These are phyloP conservation scores for Abrostola tripartita DNA, from an alignment of 2,888 invertebrate genomes.

Conservation along the genomic window DNA sequence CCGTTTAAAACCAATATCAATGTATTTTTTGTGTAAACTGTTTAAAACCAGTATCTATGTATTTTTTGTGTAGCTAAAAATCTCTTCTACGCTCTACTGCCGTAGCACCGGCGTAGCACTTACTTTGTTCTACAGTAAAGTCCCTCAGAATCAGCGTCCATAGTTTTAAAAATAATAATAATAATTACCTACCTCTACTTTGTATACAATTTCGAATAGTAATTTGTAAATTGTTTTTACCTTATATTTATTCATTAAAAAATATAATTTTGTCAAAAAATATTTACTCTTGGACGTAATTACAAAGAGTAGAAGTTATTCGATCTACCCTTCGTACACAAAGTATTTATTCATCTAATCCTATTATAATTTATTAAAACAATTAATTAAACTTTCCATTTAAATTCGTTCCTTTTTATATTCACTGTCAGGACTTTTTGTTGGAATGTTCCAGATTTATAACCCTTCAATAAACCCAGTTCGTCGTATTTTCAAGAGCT, in stretches of 20 bases:
- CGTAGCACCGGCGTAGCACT: constrained; percentile 1
- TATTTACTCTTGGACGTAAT: no score
- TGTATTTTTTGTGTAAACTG: no score
- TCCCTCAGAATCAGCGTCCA: background rate
- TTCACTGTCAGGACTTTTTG: constrained; percentile 24
- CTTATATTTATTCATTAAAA: no score
- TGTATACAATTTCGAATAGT: no score
- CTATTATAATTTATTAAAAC: constrained; percentile 36
- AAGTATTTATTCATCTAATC: constrained; percentile 5
- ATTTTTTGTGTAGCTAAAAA: background rate
- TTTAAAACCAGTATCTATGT: no score
- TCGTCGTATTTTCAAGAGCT: constrained; percentile 49
- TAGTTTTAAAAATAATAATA: background rate
- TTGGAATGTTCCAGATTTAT: constrained; percentile 46
- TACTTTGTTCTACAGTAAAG: background rate
- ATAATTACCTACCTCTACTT: no score
- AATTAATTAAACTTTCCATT: constrained; percentile 22
- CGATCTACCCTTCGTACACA: no score
- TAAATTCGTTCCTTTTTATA: constrained; percentile 32
- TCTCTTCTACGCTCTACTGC: background rate
- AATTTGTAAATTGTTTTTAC: no score
- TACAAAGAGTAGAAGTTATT: no score
- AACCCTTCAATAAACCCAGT: constrained; percentile 51
- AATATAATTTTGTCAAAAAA: no score
- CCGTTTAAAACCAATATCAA: no score